Evolutionary conservation across 2,888 invertebrate species (phyloP).

Genomic region (Parasteatoda lunata): DNA sequence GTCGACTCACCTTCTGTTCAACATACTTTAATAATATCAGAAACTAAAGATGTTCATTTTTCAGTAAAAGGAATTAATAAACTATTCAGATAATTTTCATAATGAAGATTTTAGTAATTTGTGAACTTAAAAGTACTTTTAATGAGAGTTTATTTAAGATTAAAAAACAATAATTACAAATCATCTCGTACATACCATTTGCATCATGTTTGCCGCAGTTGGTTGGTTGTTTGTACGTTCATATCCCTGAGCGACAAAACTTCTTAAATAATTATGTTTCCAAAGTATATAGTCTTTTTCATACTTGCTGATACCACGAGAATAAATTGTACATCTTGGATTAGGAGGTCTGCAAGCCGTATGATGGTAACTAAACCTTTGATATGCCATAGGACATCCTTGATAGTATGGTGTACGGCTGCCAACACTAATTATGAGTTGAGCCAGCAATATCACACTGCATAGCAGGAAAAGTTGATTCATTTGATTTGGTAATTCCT

Average conservation of each 20-base stretch:
- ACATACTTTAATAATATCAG: too few relatives aligned
- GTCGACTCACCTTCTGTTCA: too few relatives aligned
- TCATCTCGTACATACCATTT: constrained; percentile 50
- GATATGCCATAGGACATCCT: constrained; percentile 56
- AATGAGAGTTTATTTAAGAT: too few relatives aligned
- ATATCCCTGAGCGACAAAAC: constrained; percentile 55
- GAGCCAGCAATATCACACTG: constrained; percentile 42
- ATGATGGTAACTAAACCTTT: constrained; percentile 60
- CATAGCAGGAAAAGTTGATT: constrained; percentile 44
- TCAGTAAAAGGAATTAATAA: too few relatives aligned
- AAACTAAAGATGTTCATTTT: too few relatives aligned
- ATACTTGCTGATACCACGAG: constrained; percentile 40
- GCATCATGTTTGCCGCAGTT: constrained; percentile 63
- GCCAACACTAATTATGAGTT: constrained; percentile 4
- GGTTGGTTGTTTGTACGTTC: constrained; percentile 59
- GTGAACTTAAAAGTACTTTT: too few relatives aligned
- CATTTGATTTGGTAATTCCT: constrained; percentile 33
- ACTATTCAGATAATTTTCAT: too few relatives aligned
- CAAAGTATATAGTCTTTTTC: constrained; percentile 58
- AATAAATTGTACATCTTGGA: constrained; percentile 59
- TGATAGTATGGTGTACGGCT: constrained; percentile 40
- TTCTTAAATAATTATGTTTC: constrained; percentile 60
- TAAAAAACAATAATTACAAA: background rate
- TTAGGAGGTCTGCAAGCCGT: constrained; percentile 61
- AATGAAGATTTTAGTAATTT: too few relatives aligned